These are phyloP conservation scores for Babylonia areolata DNA, from an alignment of 1,140 invertebrate genomes.

Conservation along the genomic window DNA sequence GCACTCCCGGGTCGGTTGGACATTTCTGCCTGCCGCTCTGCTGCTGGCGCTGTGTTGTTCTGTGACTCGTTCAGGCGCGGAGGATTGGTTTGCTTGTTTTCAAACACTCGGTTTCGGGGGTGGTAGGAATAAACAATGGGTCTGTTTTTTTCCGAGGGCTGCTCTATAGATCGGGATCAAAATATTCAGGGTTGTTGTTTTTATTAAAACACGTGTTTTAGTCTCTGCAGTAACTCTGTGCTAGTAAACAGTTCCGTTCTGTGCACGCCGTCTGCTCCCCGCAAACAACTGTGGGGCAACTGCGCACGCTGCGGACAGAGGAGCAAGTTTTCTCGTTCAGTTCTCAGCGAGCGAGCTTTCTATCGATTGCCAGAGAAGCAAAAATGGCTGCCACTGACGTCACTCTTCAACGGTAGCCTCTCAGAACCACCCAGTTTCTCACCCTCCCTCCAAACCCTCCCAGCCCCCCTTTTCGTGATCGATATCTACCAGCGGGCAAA, in stretches of 20 bases:
- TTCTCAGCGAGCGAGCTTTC: slow-evolving; percentile 21
- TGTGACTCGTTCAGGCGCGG: too few species aligned
- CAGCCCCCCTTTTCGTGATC: background rate
- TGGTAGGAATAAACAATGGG: too few species aligned
- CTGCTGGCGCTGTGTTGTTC: too few species aligned
- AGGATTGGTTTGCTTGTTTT: too few species aligned
- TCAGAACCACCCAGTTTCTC: background rate
- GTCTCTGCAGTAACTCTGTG: too few species aligned
- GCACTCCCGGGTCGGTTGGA: slow-evolving; percentile 61
- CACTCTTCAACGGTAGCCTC: background rate
- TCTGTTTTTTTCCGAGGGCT: too few species aligned
- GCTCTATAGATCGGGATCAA: too few species aligned
- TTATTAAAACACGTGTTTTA: too few species aligned
- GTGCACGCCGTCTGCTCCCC: background rate
- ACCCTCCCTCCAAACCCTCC: background rate
- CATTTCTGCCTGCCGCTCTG: background rate
- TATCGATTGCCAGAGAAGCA: slow-evolving; percentile 19
- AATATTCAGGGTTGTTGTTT: too few species aligned
- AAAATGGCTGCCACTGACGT: slow-evolving; percentile 37
- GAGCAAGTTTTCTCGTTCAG: background rate
- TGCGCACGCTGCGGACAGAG: background rate
- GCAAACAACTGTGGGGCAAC: background rate
- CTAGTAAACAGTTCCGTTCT: too few species aligned
- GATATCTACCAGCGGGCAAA: background rate
- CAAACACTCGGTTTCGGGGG: too few species aligned